phyloP scores from a whole-genome alignment of 2,797 vertebrate genomes.

The Micromesistius poutassou region DNA sequence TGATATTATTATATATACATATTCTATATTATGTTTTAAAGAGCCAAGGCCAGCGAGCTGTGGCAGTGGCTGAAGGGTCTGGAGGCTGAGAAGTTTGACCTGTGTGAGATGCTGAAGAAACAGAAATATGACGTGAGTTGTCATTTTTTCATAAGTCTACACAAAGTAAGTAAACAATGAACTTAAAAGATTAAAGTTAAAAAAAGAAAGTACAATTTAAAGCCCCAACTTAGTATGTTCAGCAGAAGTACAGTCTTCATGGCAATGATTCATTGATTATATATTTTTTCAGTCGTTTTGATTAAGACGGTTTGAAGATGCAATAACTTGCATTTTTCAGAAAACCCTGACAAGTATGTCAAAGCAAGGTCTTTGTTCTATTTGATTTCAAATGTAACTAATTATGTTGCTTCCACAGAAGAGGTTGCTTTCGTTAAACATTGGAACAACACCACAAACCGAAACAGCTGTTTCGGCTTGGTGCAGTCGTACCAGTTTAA shows the following conservation, averaged over 20 bases:
- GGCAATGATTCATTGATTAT: background rate
- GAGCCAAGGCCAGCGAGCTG: conserved; percentile 72
- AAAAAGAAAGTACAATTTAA: background rate
- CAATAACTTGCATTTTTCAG: background rate
- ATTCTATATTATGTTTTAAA: conserved; percentile 29
- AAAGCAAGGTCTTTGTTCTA: background rate
- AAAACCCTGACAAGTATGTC: background rate
- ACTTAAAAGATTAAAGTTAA: background rate
- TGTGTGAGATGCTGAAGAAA: conserved; percentile 69
- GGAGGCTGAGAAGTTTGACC: conserved; percentile 76
- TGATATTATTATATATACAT: conserved; percentile 4
- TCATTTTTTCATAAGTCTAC: background rate
- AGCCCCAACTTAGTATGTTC: background rate
- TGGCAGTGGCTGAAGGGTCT: conserved; percentile 72
- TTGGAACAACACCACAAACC: background rate
- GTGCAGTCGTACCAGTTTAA: too few species aligned
- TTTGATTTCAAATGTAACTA: background rate
- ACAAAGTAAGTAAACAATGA: background rate
- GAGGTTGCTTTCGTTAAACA: background rate
- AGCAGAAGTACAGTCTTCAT: background rate
- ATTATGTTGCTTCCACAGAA: background rate
- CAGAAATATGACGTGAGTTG: conserved; percentile 77
- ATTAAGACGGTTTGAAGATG: background rate
- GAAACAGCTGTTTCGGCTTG: background rate
- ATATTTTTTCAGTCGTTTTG: background rate